Evolutionary conservation across 1,140 invertebrate species (phyloP).

Genomic region (Harpegnathos saltator): DNA sequence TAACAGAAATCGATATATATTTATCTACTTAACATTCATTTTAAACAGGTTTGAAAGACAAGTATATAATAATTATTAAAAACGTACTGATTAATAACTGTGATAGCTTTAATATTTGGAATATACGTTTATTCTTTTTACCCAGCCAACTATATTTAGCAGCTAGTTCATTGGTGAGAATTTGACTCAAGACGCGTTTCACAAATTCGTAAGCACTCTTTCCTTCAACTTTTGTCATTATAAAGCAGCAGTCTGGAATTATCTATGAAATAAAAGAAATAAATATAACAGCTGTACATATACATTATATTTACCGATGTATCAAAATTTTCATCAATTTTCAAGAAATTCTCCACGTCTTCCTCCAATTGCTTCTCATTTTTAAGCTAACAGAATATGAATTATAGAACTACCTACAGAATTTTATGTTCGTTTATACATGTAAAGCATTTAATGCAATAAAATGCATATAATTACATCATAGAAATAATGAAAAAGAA

Average conservation of each 20-base stretch:
- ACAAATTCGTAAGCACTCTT: slow-evolving; percentile 2
- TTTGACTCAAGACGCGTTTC: slow-evolving; percentile 5
- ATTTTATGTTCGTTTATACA: background rate
- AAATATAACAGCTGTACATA: no score
- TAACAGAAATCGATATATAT: slow-evolving; percentile 6
- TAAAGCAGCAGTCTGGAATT: background rate
- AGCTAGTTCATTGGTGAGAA: slow-evolving; percentile 29
- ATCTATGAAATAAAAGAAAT: slow-evolving; percentile 9
- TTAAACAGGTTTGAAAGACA: slow-evolving; percentile 8
- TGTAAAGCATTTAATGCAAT: background rate
- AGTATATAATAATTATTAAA: slow-evolving; percentile 2
- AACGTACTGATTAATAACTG: slow-evolving; percentile 19
- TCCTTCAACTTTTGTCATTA: background rate
- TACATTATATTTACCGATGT: no score
- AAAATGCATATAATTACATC: slow-evolving; percentile 43
- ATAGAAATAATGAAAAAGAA: no score
- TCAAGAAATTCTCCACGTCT: no score
- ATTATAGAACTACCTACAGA: background rate
- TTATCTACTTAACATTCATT: background rate
- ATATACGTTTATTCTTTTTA: slow-evolving; percentile 22
- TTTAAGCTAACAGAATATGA: slow-evolving; percentile 1
- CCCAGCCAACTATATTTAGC: slow-evolving; percentile 23
- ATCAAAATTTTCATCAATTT: no score
- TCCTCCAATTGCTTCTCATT: no score
- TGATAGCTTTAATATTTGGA: slow-evolving; percentile 17